These are phyloP conservation scores for Holothuria glaberrima DNA, from an alignment of 35 echinoderm and acorn worm genomes.

Conservation along the genomic window DNA sequence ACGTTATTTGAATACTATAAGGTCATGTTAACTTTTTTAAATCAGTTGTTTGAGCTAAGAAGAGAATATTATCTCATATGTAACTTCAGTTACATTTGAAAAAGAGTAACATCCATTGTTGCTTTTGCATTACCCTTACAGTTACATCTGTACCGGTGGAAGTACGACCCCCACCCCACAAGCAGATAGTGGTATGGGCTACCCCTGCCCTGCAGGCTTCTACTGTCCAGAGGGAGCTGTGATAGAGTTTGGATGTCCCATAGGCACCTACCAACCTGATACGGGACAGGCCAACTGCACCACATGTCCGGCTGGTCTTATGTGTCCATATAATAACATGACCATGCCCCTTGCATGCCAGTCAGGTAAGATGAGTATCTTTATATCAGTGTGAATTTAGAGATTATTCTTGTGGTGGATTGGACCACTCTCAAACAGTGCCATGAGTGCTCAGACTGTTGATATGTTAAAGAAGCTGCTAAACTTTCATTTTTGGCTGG, in stretches of 20 bases:
- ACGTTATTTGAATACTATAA: too few relatives aligned
- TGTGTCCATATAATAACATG: slow-evolving; percentile 91
- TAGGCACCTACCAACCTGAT: slow-evolving; percentile 91
- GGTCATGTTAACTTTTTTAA: too few relatives aligned
- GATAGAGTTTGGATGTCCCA: slow-evolving; percentile 78
- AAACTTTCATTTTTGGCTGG: too few relatives aligned
- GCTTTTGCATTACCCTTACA: slow-evolving; percentile 11
- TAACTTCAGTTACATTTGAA: too few relatives aligned
- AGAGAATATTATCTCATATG: too few relatives aligned
- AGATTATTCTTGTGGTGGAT: too few relatives aligned
- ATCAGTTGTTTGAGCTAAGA: too few relatives aligned
- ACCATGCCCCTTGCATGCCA: slow-evolving; percentile 77
- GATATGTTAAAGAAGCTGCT: too few relatives aligned
- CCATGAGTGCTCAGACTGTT: too few relatives aligned
- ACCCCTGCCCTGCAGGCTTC: slow-evolving; percentile 91
- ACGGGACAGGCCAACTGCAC: slow-evolving; percentile 90
- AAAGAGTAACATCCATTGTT: too few relatives aligned
- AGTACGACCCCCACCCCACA: slow-evolving; percentile 84
- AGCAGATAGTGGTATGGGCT: slow-evolving; percentile 80
- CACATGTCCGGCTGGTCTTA: slow-evolving; percentile 83
- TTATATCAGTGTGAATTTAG: too few relatives aligned
- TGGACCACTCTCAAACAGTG: too few relatives aligned
- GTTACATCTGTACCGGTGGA: slow-evolving; percentile 96
- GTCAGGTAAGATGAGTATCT: slow-evolving; percentile 64
- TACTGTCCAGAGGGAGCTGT: slow-evolving; percentile 88